Evolutionary conservation across 2,888 invertebrate species (phyloP), one percentile per base, ranked within the genome.

Genomic region (Erebia epiphron): DNA sequence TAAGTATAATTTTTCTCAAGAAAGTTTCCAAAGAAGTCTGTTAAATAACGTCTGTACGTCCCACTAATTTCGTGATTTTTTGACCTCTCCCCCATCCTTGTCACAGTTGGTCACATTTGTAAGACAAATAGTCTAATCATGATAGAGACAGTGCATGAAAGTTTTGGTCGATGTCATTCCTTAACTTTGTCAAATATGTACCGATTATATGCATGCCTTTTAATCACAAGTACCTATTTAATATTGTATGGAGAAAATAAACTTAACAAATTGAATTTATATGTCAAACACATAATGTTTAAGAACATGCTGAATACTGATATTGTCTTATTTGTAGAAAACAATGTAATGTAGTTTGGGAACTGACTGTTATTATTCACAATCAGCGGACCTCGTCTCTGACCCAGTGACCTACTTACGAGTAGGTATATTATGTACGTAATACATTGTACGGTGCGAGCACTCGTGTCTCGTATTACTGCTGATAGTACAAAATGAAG

Each of bases 371-470:
- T 26, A 26, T n/a, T 82, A 82, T 71, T 70, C 75, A 75, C 74
- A 79, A 80, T 79, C 80, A 78, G 76, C 69, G 75, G 76, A 77
- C 79, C 78, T 93, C 94, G 94, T 89, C 88, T 94, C 90, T 95
- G 95, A 94, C 95, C 95, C 84, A 95, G 91, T 95, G 94, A 95
- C 95, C 95, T 83, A 94, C 92, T 94, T 95, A 92, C 94, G 94
- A 92, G 83, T 83, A n/a, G n/a, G n/a, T n/a, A 83, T 84, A 82
- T 83, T 84, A 84, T 82, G 81, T 84, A 82, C 83, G 79, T 62
- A 82, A 78, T 78, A 72, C 69, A 63, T 71, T 62, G 52, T 76
- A 78, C 77, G 79, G 18, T 71, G 54, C 68, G 35, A 70, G 65
- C 68, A 64, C n/a, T 46, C 21, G 16, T 62, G 49, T 13, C n/a